Percentiles rank a stretch among this genome's conserved stretches.
These are phyloP conservation scores for Apodemia duryi DNA, from an alignment of 2,888 invertebrate species.

Conservation along the genomic window DNA sequence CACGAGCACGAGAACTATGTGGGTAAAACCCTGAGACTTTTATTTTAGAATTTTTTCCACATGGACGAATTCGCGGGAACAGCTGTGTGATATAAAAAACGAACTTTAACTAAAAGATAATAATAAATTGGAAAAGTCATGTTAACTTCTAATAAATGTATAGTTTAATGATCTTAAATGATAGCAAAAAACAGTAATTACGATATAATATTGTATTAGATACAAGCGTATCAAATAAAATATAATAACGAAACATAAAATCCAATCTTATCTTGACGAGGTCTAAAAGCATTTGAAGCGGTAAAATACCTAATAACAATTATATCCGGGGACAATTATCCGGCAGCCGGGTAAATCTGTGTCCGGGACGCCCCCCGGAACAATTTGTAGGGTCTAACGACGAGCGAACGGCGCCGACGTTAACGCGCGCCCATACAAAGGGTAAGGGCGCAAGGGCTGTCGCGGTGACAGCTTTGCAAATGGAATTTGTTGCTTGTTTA, in stretches of 20 bases:
- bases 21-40: too few species aligned
- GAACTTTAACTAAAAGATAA: too few species aligned
- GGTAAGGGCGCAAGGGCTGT: slow-evolving; percentile 21
- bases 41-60: too few species aligned
- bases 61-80: too few species aligned
- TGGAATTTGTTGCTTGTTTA: slow-evolving; percentile 12
- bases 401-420: slow-evolving; percentile 48
- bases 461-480: slow-evolving; percentile 16
- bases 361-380: slow-evolving; percentile 25
- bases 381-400: slow-evolving; percentile 50
- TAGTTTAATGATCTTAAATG: too few species aligned
- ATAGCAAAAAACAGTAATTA: too few species aligned
- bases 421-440: slow-evolving; percentile 39
- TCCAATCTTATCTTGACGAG: slow-evolving; percentile 25
- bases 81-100: too few species aligned
- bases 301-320: slow-evolving; percentile 34
- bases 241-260: not conserved
- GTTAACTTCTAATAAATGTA: too few species aligned
- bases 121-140: too few species aligned
- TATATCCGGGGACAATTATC: slow-evolving; percentile 27
- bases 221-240: not conserved
- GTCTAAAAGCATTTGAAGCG: slow-evolving; percentile 26
- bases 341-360: slow-evolving; percentile 32
- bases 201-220: too few species aligned
- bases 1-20: too few species aligned